phyloP scores from a whole-genome alignment of 2,888 invertebrate species.

The Polymixis lichenea region DNA sequence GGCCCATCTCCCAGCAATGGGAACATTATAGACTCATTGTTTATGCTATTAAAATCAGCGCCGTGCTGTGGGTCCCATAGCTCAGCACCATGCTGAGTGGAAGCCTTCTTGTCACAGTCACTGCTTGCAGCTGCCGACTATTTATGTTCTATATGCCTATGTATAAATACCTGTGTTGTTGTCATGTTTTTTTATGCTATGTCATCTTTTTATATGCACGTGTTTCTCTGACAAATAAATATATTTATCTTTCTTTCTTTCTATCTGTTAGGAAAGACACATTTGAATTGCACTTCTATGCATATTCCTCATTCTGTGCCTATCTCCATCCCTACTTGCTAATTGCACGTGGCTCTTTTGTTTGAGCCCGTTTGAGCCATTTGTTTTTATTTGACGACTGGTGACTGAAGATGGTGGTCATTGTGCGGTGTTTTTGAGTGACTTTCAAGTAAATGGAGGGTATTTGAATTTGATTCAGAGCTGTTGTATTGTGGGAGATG shows the following conservation, averaged over 20 bases:
- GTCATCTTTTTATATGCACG: not conserved
- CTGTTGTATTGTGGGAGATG: not conserved
- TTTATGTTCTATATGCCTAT: too few relatives aligned
- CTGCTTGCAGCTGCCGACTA: too few relatives aligned
- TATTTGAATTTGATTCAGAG: constrained; percentile 25
- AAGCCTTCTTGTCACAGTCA: too few relatives aligned
- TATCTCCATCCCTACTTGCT: constrained; percentile 61
- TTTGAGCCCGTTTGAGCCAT: constrained; percentile 60
- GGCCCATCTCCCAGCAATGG: not conserved
- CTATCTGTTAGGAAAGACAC: too few relatives aligned
- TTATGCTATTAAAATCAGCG: not conserved
- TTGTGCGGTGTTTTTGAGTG: constrained; percentile 50
- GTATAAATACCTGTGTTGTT: too few relatives aligned
- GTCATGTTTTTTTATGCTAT: not conserved
- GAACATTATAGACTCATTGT: not conserved
- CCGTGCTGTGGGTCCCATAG: too few relatives aligned
- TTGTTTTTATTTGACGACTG: constrained; percentile 63
- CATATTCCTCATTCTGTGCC: constrained; percentile 33
- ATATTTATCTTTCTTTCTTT: too few relatives aligned
- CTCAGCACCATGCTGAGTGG: too few relatives aligned
- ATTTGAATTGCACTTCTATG: not conserved
- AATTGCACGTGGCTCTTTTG: constrained; percentile 69
- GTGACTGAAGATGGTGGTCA: constrained; percentile 30
- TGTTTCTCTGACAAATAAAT: too few relatives aligned
- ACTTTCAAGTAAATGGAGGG: constrained; percentile 21